Percentiles rank a stretch among this genome's conserved stretches.
These are phyloP conservation scores for Oncorhynchus nerka DNA, from an alignment of 2,113 vertebrate species.

Conservation along the genomic window DNA sequence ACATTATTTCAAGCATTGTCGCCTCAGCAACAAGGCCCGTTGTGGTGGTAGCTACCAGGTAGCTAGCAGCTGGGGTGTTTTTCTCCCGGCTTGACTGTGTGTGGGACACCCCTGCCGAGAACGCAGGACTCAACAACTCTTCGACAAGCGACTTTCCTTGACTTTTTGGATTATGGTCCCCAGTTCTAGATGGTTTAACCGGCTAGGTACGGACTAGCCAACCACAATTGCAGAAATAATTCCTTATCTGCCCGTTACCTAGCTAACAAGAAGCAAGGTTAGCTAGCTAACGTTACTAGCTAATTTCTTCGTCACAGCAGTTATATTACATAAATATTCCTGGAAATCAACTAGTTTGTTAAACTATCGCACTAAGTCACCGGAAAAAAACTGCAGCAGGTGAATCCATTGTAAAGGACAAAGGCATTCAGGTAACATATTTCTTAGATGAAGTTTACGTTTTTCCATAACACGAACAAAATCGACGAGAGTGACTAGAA, in stretches of 20 bases:
- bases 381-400: not conserved
- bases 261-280: not conserved
- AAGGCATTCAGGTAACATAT: not conserved
- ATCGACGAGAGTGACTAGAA: constrained; percentile 61
- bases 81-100: constrained; percentile 65
- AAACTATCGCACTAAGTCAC: constrained; percentile 1
- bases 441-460: constrained; percentile 47
- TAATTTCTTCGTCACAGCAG: constrained; percentile 32
- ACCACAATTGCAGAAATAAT: not conserved
- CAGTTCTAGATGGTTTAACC: not conserved
- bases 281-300: constrained; percentile 10
- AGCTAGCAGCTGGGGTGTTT: constrained; percentile 61
- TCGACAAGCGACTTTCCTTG: not conserved
- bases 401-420: not conserved
- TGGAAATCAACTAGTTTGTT: not conserved
- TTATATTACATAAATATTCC: constrained; percentile 48
- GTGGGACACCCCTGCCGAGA: constrained; percentile 22
- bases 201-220: no score
- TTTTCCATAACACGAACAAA: constrained; percentile 37
- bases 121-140: constrained; percentile 5
- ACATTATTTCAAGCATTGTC: constrained; percentile 85
- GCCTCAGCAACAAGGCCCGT: constrained; percentile 67
- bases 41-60: constrained; percentile 61
- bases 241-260: no score
- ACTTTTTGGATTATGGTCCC: not conserved